Evolutionary conservation across 2,888 invertebrate genomes (phyloP), one percentile per base, ranked within the genome.

Genomic region (Epirrita christyi): DNA sequence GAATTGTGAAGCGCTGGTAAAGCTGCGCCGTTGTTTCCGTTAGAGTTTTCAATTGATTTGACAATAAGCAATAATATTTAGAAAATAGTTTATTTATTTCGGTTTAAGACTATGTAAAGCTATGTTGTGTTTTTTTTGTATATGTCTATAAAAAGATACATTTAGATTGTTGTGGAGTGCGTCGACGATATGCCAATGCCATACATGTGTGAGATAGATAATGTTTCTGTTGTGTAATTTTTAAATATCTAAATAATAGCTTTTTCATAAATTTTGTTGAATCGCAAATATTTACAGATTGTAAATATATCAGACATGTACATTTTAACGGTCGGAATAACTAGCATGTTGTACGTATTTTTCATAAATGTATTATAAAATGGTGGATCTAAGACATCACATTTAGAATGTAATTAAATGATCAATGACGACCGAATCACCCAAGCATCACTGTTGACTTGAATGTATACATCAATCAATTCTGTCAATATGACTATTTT

Each of bases 81-180:
- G 87, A 83, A 71, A 78, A 76, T 89, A 80, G 87, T 85, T 90
- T 89, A 91, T 91, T 91, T 91, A 91, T 91, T 91, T 90, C 82
- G 87, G 79, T 86, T 82, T 91, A 91, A 85, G 90, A 85, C 83
- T 85, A 86, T 86, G 88, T 91, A 87, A 89, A 86, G 83, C 85
- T 79, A 83, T 81, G 88, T 91, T 90, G 85, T 88, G 89, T 90
- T 90, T n/a, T n/a, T n/a, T n/a, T 90, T 90, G 85, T 88, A 79
- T 3, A 85, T 90, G 86, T 88, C 91, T 90, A 88, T 82, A 46
- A 51, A n/a, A 58, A 57, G 75, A 75, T 80, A 83, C 76, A 76
- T 77, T 77, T 74, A 80, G 70, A 75, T 78, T 75, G 80, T 81
- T 80, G 82, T 81, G 84, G 85, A 58, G 54, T 80, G 81, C 80